Base-by-base conservation (phyloP, 2,113 vertebrate species). In the Ptyas mucosa region DNA sequence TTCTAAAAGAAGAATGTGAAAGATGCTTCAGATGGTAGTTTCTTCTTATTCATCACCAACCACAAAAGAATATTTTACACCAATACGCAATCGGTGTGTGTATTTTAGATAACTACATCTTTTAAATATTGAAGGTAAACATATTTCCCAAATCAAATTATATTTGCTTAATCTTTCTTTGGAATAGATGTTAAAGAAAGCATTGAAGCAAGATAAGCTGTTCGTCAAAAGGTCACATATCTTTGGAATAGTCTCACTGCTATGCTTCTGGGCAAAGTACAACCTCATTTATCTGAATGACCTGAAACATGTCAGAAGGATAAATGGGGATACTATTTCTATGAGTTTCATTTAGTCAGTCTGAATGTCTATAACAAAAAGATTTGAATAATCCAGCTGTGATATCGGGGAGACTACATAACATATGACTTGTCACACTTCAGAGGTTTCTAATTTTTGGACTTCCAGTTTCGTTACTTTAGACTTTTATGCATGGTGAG, bases 21-120 rank as follows among this genome's bases (percentile, higher is more conserved):
- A 96, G 92, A 86, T 89, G 61, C 89, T 94, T 57, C 23, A 93
- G 86, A 87, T 18, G 21, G 3, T 85, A 91, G 43, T 93, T 7
- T 92, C 49, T 95, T 43, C 20, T 89, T 89, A 3, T 43, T 91
- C 94, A 93, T 92, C 29, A 94, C 87, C 86, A 95, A 92, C 86
- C 34, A n/a, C 87, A 91, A 96, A 26, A 88, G 18, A 93, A 23
- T 21, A 49, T 91, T 92, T 4, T 95, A 0, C 0, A 55, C 85
- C 91, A 95, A 91, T 91, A 88, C 46, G 20, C n/a, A 90, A 1
- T 90, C 89, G 93, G 52, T 24, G 14, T 54, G 23, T 86, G 12
- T 90, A 87, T 49, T 91, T 88, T 90, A 95, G 85, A 51, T 29
- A 94, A 95, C 85, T 69, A 92, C 8, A 34, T 88, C 89, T 89